phyloP scores from a whole-genome alignment of 2,888 invertebrate genomes.

The Ctenicera cuprea region DNA sequence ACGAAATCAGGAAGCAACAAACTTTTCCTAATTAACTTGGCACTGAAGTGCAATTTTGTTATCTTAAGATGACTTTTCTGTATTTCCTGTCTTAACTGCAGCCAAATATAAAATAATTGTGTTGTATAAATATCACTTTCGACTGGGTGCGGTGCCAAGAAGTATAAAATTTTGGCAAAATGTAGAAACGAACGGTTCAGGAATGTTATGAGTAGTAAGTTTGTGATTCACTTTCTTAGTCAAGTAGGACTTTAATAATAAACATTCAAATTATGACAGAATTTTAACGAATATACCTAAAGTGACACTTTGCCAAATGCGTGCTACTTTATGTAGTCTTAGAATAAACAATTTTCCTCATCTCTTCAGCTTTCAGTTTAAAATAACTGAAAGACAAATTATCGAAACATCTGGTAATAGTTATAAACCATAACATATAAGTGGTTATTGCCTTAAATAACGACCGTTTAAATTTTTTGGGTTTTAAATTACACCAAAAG shows the following conservation, averaged over 20 bases:
- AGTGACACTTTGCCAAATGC: not conserved
- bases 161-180: conserved; percentile 45
- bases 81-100: conserved; percentile 39
- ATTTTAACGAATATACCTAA: not conserved
- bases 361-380: too few species aligned
- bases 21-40: conserved; percentile 47
- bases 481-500: too few species aligned
- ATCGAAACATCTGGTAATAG: too few species aligned
- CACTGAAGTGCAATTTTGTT: conserved; percentile 35
- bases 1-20: conserved; percentile 2
- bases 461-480: too few species aligned
- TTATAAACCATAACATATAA: too few species aligned
- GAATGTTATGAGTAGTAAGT: conserved; percentile 44
- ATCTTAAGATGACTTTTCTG: conserved; percentile 32
- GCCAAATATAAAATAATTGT: conserved; percentile 43
- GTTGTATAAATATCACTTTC: conserved; percentile 45
- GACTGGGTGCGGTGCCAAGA: conserved; percentile 37
- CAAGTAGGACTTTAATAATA: conserved; percentile 38
- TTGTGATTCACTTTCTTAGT: conserved; percentile 46
- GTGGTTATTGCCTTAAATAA: too few species aligned
- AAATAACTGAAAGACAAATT: too few species aligned
- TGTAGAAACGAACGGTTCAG: conserved; percentile 43
- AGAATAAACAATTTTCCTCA: not conserved
- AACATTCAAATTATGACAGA: conserved; percentile 23
- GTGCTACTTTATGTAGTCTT: not conserved